These are phyloP conservation scores for Tadarida brasiliensis DNA, from an alignment of 2,797 vertebrate species.

Conservation along the genomic window DNA sequence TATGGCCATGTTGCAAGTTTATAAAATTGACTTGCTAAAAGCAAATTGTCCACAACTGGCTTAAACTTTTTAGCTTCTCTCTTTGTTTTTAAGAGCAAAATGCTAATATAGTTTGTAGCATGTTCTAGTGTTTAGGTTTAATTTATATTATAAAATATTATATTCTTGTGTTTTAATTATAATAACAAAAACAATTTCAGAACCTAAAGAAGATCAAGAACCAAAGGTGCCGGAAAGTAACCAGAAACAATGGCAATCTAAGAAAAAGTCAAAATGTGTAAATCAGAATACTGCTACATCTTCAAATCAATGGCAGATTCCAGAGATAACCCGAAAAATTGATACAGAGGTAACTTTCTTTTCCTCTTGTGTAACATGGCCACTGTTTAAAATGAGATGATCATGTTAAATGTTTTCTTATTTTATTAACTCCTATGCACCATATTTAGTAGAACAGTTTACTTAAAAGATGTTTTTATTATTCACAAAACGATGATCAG, in stretches of 20 bases:
- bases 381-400: not conserved
- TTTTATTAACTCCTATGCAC: not conserved
- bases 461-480: not conserved
- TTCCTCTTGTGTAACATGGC: not conserved
- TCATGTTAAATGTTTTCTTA: constrained; percentile 27
- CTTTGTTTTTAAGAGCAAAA: constrained; percentile 38
- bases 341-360: constrained; percentile 82
- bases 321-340: constrained; percentile 76
- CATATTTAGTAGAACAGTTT: constrained; percentile 37
- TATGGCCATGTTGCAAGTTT: not conserved
- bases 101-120: not conserved
- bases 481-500: not conserved
- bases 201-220: constrained; percentile 80
- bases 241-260: constrained; percentile 75
- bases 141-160: not conserved
- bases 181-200: constrained; percentile 73
- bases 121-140: not conserved
- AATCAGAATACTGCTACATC: constrained; percentile 61
- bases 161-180: constrained; percentile 53
- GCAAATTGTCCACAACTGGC: not conserved
- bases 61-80: constrained; percentile 35
- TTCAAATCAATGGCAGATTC: constrained; percentile 77
- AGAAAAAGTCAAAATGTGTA: constrained; percentile 78
- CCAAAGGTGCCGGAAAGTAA: constrained; percentile 78
- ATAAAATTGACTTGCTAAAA: not conserved